A percentile compares a stretch with the other conserved stretches of the same genome.
Evolutionary conservation across 2,113 vertebrate genomes (phyloP).

Genomic region (Pygoscelis adeliae): DNA sequence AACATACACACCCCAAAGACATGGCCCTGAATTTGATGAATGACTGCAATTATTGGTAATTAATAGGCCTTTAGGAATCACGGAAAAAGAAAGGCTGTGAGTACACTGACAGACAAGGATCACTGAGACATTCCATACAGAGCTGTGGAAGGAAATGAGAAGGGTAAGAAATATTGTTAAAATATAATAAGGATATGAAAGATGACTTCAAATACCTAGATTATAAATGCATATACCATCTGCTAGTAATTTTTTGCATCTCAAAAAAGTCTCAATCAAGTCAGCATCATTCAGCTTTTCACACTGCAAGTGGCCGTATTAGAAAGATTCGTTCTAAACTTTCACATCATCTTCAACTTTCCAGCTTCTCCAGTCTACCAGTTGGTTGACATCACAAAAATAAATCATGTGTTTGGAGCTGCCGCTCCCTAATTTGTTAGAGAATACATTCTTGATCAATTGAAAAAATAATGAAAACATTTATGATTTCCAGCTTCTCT

Average conservation of each 20-base stretch:
- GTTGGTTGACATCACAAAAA: conserved; percentile 34
- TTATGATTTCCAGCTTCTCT: conserved; percentile 25
- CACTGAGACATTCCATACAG: neutral
- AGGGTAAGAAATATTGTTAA: neutral
- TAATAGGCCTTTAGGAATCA: neutral
- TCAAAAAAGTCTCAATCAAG: neutral
- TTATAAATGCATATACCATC: neutral
- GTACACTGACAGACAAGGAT: neutral
- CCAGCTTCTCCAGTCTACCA: neutral
- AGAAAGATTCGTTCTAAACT: neutral
- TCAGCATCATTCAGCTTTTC: conserved; percentile 13
- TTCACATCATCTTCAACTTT: neutral
- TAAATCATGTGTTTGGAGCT: neutral
- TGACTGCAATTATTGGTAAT: neutral
- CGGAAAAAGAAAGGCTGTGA: neutral
- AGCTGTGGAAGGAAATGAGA: neutral
- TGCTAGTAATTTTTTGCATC: neutral
- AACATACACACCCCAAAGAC: neutral
- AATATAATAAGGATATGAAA: neutral
- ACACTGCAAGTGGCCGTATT: neutral
- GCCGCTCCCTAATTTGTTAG: neutral
- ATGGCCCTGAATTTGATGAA: neutral
- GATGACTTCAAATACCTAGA: neutral
- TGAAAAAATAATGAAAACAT: neutral
- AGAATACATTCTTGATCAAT: neutral